Conservation (phyloP, 2,888 invertebrate species). For the Catocala fraxini region DNA sequence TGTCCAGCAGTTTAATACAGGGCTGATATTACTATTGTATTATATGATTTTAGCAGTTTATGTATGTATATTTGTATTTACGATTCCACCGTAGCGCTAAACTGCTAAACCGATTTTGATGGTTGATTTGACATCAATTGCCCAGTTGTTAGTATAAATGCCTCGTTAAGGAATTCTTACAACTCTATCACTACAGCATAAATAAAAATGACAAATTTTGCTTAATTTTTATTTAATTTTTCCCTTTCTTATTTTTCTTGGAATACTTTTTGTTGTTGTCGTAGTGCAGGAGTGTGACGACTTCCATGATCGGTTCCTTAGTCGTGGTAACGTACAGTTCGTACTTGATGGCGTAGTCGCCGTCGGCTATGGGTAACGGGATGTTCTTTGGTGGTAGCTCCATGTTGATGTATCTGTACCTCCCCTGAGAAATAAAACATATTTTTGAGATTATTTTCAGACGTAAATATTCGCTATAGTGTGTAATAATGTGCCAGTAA, state of each 20-base stretch:
- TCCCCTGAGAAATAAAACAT: constrained; percentile 33
- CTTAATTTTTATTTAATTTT: constrained; percentile 10
- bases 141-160: too few relatives aligned
- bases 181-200: too few relatives aligned
- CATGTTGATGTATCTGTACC: constrained; percentile 52
- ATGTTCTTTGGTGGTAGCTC: constrained; percentile 58
- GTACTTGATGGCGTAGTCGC: constrained; percentile 45
- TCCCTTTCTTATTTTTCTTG: constrained; percentile 23
- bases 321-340: constrained; percentile 39
- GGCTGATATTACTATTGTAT: too few relatives aligned
- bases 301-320: constrained; percentile 42
- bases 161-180: too few relatives aligned
- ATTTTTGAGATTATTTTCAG: background rate
- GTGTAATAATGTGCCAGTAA: too few relatives aligned
- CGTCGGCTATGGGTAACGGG: constrained; percentile 52
- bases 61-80: too few relatives aligned
- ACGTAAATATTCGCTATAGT: too few relatives aligned
- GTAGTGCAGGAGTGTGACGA: constrained; percentile 38
- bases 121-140: too few relatives aligned
- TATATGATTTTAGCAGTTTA: too few relatives aligned
- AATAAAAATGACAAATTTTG: background rate
- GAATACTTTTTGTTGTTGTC: constrained; percentile 25
- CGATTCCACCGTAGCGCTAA: too few relatives aligned
- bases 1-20: too few relatives aligned
- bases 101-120: too few relatives aligned